phyloP scores from a whole-genome alignment of 1,140 invertebrate species.

The Hirudo medicinalis region DNA sequence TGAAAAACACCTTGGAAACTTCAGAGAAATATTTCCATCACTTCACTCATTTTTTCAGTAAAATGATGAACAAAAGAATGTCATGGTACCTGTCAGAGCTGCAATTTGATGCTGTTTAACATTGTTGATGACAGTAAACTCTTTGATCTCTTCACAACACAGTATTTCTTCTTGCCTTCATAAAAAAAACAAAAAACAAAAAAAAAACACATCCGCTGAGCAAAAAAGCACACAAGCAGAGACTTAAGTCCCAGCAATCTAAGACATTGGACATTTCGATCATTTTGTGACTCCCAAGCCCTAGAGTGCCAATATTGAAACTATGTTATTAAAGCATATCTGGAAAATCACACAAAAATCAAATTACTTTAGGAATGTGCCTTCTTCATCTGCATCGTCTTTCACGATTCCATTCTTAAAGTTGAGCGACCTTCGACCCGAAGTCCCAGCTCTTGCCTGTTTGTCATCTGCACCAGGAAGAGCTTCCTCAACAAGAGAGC shows the following conservation, averaged over 20 bases:
- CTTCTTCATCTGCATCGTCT: not conserved
- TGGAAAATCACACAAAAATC: not conserved
- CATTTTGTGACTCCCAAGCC: no score
- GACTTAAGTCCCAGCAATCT: not conserved
- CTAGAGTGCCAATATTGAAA: no score
- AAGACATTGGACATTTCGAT: no score
- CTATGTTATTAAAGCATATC: no score
- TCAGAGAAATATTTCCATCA: not conserved
- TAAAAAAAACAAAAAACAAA: not conserved
- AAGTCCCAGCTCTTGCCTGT: not conserved
- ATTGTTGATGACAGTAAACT: conserved; percentile 33
- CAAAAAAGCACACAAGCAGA: not conserved
- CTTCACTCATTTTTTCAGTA: not conserved
- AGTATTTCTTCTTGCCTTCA: conserved; percentile 24
- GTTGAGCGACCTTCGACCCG: not conserved
- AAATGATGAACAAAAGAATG: conserved; percentile 12
- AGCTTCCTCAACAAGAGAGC: no score
- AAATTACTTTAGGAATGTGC: conserved; percentile 8
- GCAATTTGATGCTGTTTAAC: conserved; percentile 37
- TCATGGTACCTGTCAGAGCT: conserved; percentile 31
- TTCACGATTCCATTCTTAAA: conserved; percentile 3
- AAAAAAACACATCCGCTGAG: not conserved
- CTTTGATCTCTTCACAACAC: conserved; percentile 30
- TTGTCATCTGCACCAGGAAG: not conserved
- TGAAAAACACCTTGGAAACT: not conserved